Percentiles rank a stretch among this genome's conserved stretches.
Conservation (phyloP, 35 echinoderm and acorn worm species). For the Patiria miniata region DNA sequence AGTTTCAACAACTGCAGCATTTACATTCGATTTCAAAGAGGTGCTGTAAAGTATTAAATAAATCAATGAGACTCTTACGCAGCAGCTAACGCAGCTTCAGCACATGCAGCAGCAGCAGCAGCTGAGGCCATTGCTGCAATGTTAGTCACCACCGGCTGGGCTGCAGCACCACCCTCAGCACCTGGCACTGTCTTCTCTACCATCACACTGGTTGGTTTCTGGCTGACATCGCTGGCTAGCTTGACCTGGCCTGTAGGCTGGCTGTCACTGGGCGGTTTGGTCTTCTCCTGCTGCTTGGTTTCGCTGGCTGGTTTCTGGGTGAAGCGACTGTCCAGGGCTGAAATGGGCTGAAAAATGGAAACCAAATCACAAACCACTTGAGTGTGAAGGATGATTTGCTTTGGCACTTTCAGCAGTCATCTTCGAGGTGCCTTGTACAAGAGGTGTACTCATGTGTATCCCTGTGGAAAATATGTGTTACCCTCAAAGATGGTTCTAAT, state of each 20-base stretch:
- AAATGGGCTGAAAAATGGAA: slow-evolving; percentile 38
- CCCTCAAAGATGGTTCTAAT: too few relatives aligned
- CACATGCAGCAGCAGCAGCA: slow-evolving; percentile 36
- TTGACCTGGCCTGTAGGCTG: neutral
- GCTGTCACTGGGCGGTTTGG: neutral
- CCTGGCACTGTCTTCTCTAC: neutral
- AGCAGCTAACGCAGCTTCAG: neutral
- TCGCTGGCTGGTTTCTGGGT: slow-evolving; percentile 35
- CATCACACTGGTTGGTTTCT: neutral
- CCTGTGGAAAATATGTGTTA: too few relatives aligned
- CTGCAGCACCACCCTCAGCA: neutral
- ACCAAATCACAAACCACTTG: neutral
- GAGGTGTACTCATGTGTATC: too few relatives aligned
- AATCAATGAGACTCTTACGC: too few relatives aligned
- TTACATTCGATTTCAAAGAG: too few relatives aligned
- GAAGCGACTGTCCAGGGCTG: slow-evolving; percentile 54
- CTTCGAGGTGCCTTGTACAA: too few relatives aligned
- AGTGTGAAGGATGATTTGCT: neutral
- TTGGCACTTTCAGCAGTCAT: too few relatives aligned
- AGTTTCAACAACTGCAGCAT: too few relatives aligned
- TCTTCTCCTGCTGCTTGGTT: neutral
- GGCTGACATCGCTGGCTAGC: neutral
- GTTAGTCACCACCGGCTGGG: neutral
- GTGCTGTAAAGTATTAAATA: too few relatives aligned
- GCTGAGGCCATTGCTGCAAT: slow-evolving; percentile 25